phyloP scores from a whole-genome alignment of 2,797 vertebrate genomes.

The Karalla daura region DNA sequence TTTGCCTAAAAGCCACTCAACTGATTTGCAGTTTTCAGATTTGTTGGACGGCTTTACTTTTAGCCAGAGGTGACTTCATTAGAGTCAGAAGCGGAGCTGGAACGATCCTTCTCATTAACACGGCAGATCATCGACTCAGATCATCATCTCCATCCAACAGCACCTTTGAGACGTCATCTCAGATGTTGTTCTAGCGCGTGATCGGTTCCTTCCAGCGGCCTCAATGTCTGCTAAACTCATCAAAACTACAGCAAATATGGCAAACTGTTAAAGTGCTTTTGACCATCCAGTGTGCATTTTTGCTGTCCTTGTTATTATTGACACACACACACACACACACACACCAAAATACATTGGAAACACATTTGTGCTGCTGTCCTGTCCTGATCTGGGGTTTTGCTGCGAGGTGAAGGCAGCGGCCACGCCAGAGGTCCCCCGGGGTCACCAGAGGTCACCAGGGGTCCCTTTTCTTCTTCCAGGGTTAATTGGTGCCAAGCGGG shows the following conservation, averaged over 20 bases:
- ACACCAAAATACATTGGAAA: constrained; percentile 12
- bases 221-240: too few relatives aligned
- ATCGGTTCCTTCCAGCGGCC: too few relatives aligned
- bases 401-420: constrained; percentile 12
- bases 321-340: constrained; percentile 4
- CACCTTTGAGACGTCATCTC: too few relatives aligned
- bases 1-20: too few relatives aligned
- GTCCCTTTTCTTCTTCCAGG: constrained; percentile 36
- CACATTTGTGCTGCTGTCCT: background rate
- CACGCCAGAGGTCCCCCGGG: constrained; percentile 15
- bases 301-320: background rate
- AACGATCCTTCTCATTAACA: too few relatives aligned
- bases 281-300: background rate
- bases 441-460: constrained; percentile 31
- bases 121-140: too few relatives aligned
- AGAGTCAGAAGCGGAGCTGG: too few relatives aligned
- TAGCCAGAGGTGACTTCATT: too few relatives aligned
- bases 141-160: too few relatives aligned
- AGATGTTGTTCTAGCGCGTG: too few relatives aligned
- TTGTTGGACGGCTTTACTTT: too few relatives aligned
- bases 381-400: constrained; percentile 9
- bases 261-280: background rate
- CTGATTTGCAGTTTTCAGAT: too few relatives aligned
- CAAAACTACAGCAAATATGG: rapidly evolving
- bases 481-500: constrained; percentile 69